phyloP scores from a whole-genome alignment of 2,113 vertebrate species.

The cattle (Bos taurus) region ARS-UCD2.0 NC_037332.1:70085501-70086000 shows the following conservation, averaged over 20 bases:
- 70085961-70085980: neutral
- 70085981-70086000: neutral
- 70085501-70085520: neutral
- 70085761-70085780: slow-evolving; percentile 5
- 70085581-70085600: neutral
- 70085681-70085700: neutral
- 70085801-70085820: neutral
- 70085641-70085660: neutral
- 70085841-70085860: neutral
- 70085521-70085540: neutral
- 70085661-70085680: neutral
- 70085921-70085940: neutral
- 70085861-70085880: neutral
- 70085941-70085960: neutral
- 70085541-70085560: neutral
- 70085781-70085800: neutral
- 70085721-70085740: neutral
- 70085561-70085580: neutral
- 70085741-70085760: neutral
- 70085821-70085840: neutral
- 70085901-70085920: neutral
- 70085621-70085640: neutral
- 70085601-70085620: neutral
- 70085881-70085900: neutral
- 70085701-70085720: neutral